A percentile compares a stretch with the other conserved stretches of the same genome.
Conservation (phyloP, 2,888 invertebrate species). For the Nomada fabriciana region DNA sequence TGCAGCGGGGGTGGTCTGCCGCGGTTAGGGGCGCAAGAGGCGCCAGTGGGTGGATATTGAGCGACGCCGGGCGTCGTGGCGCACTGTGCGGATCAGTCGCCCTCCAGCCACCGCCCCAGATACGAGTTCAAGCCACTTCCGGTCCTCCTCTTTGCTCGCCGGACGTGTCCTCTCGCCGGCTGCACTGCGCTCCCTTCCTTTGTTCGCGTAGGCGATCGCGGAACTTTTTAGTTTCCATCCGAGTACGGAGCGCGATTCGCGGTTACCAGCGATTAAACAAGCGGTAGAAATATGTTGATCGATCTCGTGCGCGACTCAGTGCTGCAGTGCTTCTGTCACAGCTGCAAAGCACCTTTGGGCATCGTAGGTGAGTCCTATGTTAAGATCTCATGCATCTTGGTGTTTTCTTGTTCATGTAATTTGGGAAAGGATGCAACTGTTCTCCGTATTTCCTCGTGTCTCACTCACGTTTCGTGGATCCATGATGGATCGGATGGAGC, state of each 20-base stretch:
- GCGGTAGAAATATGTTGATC: conserved; percentile 90
- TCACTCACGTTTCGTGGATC: background rate
- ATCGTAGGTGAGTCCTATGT: conserved; percentile 80
- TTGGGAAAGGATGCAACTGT: conserved; percentile 44
- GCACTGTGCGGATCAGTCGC: conserved; percentile 85
- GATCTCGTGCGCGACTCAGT: conserved; percentile 96
- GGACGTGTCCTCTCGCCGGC: conserved; percentile 78
- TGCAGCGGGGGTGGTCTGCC: conserved; percentile 40
- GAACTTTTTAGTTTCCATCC: conserved; percentile 13
- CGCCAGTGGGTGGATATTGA: conserved; percentile 85
- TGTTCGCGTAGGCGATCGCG: background rate
- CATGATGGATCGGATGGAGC: background rate
- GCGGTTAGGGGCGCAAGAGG: conserved; percentile 57
- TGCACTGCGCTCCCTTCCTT: conserved; percentile 22
- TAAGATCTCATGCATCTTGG: too few relatives aligned
- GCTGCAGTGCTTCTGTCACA: conserved; percentile 97
- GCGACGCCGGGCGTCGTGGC: conserved; percentile 87
- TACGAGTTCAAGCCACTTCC: conserved; percentile 84
- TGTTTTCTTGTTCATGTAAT: too few relatives aligned
- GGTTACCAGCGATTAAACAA: conserved; percentile 17
- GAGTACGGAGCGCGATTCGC: conserved; percentile 14
- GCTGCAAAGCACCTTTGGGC: conserved; percentile 92
- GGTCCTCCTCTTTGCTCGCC: conserved; percentile 76
- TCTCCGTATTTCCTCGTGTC: background rate
- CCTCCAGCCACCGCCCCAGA: conserved; percentile 88